A percentile compares a stretch with the other conserved stretches of the same genome.
phyloP scores from a whole-genome alignment of 2,113 vertebrate genomes.

The Regulus satrapa region DNA sequence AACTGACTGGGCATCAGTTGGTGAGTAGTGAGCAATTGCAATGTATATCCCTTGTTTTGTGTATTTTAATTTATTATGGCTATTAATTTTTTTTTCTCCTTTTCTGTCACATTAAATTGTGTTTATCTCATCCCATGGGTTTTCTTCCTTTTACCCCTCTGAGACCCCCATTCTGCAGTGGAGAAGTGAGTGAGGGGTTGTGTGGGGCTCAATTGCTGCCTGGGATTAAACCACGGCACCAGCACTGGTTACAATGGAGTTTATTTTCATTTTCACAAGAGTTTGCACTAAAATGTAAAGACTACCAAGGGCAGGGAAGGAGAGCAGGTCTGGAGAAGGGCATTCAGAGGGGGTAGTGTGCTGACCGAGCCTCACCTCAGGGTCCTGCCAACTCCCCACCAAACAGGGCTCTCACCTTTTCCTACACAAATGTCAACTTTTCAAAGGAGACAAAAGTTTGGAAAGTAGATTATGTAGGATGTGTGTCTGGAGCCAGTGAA shows the following conservation, averaged over 20 bases:
- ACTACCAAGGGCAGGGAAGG: background rate
- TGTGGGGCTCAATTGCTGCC: background rate
- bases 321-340: background rate
- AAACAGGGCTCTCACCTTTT: background rate
- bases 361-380: rapidly evolving
- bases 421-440: background rate
- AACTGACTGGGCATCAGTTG: background rate
- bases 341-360: background rate
- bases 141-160: background rate
- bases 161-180: background rate
- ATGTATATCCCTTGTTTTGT: background rate
- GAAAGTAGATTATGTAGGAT: background rate
- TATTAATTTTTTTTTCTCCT: background rate
- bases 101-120: background rate
- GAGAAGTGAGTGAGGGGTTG: background rate
- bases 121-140: background rate
- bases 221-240: background rate
- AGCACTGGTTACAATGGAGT: background rate
- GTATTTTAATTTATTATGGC: background rate
- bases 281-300: background rate
- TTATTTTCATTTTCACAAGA: constrained; percentile 12
- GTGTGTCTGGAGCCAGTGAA: background rate
- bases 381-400: background rate
- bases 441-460: background rate
- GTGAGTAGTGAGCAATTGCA: background rate